Conservation (phyloP, 2,888 invertebrate genomes). For the Thymelicus lineola region DNA sequence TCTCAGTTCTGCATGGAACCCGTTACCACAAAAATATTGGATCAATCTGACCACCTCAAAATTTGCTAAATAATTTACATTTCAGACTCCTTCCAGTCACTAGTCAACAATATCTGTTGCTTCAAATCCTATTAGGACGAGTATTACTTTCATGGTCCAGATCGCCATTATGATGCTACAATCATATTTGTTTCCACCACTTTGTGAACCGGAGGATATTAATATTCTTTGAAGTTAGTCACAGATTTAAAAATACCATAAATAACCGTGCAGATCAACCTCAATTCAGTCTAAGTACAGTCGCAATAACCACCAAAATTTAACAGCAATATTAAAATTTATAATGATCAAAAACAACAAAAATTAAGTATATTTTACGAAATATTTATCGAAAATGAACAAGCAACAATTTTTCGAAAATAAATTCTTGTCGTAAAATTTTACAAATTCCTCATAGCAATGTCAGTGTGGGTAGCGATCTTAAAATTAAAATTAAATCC, state of each 20-base stretch:
- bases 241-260: not conserved
- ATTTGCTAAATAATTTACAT: too few relatives aligned
- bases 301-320: conserved; percentile 4
- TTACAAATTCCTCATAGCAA: conserved; percentile 18
- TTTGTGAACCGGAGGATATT: too few relatives aligned
- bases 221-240: not conserved
- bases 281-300: conserved; percentile 18
- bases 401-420: conserved; percentile 17
- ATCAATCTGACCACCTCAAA: too few relatives aligned
- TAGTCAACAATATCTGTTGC: too few relatives aligned
- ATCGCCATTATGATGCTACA: too few relatives aligned
- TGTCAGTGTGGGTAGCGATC: not conserved
- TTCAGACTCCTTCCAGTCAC: too few relatives aligned
- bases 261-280: not conserved
- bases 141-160: too few relatives aligned
- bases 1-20: too few relatives aligned
- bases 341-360: conserved; percentile 11
- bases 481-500: conserved; percentile 12
- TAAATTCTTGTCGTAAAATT: conserved; percentile 12
- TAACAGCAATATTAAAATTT: conserved; percentile 14
- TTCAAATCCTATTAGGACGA: too few relatives aligned
- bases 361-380: conserved; percentile 11
- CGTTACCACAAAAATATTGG: too few relatives aligned
- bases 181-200: too few relatives aligned
- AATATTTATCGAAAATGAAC: conserved; percentile 24